These are phyloP conservation scores for Hippocampus abdominalis DNA, from an alignment of 2,113 vertebrate genomes.

Conservation along the genomic window DNA sequence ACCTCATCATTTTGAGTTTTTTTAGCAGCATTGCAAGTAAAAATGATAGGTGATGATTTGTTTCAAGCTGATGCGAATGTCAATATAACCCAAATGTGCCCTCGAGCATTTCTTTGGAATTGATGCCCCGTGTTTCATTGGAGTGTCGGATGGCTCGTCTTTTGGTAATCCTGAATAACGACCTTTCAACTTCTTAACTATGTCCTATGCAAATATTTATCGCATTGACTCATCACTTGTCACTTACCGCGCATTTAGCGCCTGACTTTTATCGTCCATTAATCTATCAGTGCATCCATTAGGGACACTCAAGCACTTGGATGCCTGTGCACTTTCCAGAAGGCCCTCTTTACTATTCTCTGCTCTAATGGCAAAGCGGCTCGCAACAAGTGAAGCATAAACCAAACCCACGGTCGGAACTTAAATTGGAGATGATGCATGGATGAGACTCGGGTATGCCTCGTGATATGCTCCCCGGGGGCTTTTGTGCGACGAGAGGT, in stretches of 20 bases:
- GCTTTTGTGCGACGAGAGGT: conserved; percentile 15
- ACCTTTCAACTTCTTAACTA: conserved; percentile 55
- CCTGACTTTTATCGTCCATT: conserved; percentile 64
- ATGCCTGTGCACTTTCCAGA: conserved; percentile 45
- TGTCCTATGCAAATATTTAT: conserved; percentile 62
- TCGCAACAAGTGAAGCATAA: conserved; percentile 34
- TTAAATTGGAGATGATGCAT: conserved; percentile 40
- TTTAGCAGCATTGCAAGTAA: conserved; percentile 7
- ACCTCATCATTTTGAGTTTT: conserved; percentile 1
- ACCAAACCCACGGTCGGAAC: conserved; percentile 32
- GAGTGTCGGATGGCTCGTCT: conserved; percentile 33
- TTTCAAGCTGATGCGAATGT: conserved; percentile 11
- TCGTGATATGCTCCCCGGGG: background rate
- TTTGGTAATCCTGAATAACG: conserved; percentile 50
- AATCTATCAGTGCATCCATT: conserved; percentile 64
- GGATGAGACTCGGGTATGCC: conserved; percentile 8
- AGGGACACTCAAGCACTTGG: conserved; percentile 53
- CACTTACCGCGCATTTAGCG: conserved; percentile 58
- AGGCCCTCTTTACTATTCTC: conserved; percentile 43
- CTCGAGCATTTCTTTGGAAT: conserved; percentile 34
- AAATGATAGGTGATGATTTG: conserved; percentile 17
- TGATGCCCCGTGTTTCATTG: conserved; percentile 34
- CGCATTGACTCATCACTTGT: conserved; percentile 61
- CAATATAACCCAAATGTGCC: conserved; percentile 4
- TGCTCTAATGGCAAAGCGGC: conserved; percentile 51